Evolutionary conservation across 2,797 vertebrate species (phyloP), one percentile per base, ranked within the genome.

Genomic region (Gymnopithys bicolor): DNA sequence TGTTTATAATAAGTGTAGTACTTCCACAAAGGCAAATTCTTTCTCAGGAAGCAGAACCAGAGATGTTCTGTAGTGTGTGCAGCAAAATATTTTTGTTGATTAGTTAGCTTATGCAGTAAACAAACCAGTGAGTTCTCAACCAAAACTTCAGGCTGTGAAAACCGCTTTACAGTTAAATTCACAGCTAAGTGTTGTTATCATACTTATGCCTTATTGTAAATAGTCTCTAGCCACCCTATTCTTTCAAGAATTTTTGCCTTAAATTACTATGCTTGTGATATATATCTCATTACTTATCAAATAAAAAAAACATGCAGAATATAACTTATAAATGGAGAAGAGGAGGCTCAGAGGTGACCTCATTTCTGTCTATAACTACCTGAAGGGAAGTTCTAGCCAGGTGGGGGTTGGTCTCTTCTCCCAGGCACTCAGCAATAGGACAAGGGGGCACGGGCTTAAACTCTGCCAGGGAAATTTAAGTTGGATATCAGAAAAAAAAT

Each of bases 1-100:
- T 88, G 19, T 87, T 94, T 89, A 73, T 91, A 45, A 56, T 69
- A 94, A 94, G 64, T 81, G 66, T 32, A 79, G 52, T 89, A 37
- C 56, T 91, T 48, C 35, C 51, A 93, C 22, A 77, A 81, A 87
- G 32, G 58, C 21, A 95, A 92, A 94, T 71, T 77, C 30, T 92
- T 69, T 91, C 68, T 93, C 74, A 87, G 49, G 43, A 63, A 96
- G 53, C 77, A 66, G 27, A 87, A 60, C 11, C 28, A 46, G 82
- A 79, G 22, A 56, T 86, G 55, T 89, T 56, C 64, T 88, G 45
- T 35, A 81, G 75, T 30, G 21, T 62, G 39, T n/a, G 46, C 24
- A 79, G 13, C 14, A 63, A 59, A 70, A 48, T 33, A 82, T 37
- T 2, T 2, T 95, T 92, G 15, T 88, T 92, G 28, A 70, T 86